Base-by-base conservation (phyloP, 2,113 vertebrate genomes). In the Eurystomus gularis region DNA sequence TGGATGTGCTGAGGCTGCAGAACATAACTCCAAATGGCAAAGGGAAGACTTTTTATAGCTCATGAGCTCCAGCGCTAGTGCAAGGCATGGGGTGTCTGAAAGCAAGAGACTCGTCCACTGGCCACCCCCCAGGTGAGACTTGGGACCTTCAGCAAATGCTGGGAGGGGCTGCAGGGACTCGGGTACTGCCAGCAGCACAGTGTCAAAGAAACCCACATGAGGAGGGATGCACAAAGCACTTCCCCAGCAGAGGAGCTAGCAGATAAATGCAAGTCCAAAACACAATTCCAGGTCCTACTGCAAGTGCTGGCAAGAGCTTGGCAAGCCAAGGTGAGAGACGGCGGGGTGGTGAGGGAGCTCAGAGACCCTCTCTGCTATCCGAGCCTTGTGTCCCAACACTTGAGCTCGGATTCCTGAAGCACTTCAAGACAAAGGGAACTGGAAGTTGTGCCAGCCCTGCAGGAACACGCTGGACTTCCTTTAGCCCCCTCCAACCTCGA, bases 11-110 rank as follows among this genome's bases (percentile, higher is more conserved):
- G 97, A 96, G 97, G 49, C 60, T 49, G 97, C 97, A 88, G 96
- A 97, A 97, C 90, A 76, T 93, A 96, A 96, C 72, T 92, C 95
- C 97, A 95, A 97, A 97, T 96, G 96, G 96, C 97, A 97, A 96
- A 97, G 96, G 97, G 93, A 94, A 96, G 80, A 54, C 95, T 97
- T 97, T 97, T 97, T 97, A 97, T 97, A 97, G 97, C 93, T 91
- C 28, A 0, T 17, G 28, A 54, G 3, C 64, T 40, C 68, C 91
- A 37, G 15, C 76, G 10, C 25, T 60, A 11, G 71, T 0, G 68
- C 44, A 28, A 64, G 71, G 61, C 29, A 1, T 2, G 60, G 23
- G 15, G 6, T 25, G 35, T 3, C 48, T 19, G 14, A 81, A 52
- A 80, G 33, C 5, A 1, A 51, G 54, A 28, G 52, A 3, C 10